phyloP scores from a whole-genome alignment of 2,888 invertebrate genomes.

The Epirrhoe alternata region DNA sequence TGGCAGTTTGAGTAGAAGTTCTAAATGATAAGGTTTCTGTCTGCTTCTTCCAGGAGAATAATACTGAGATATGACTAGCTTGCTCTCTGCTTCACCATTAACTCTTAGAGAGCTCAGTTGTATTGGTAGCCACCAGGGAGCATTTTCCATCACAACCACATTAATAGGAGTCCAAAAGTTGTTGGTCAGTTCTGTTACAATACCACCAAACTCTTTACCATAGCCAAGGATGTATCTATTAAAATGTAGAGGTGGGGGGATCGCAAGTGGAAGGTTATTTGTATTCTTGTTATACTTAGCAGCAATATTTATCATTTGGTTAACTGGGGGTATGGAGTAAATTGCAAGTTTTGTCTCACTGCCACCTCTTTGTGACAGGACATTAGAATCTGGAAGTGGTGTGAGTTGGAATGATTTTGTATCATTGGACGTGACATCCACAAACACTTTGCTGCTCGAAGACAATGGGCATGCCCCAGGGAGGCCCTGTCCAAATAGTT shows the following conservation, averaged over 20 bases:
- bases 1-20: conserved; percentile 92
- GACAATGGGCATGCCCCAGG: conserved; percentile 93
- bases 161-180: conserved; percentile 90
- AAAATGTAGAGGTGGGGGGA: conserved; percentile 89
- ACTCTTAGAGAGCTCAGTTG: conserved; percentile 95
- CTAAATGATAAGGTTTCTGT: conserved; percentile 93
- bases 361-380: conserved; percentile 89
- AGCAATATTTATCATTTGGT: conserved; percentile 88
- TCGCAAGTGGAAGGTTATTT: conserved; percentile 78
- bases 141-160: conserved; percentile 94
- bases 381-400: conserved; percentile 85
- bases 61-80: conserved; percentile 82
- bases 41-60: conserved; percentile 93
- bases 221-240: conserved; percentile 94
- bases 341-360: conserved; percentile 88
- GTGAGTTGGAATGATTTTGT: conserved; percentile 87
- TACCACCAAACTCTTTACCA: conserved; percentile 96
- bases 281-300: conserved; percentile 79
- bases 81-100: conserved; percentile 85
- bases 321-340: conserved; percentile 87
- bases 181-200: conserved; percentile 94
- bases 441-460: conserved; percentile 90
- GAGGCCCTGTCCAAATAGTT: conserved; percentile 94
- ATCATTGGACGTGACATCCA: conserved; percentile 89
- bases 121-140: conserved; percentile 95